Evolutionary conservation across 2,888 invertebrate genomes (phyloP).

Genomic region (Parelbella ahira): DNA sequence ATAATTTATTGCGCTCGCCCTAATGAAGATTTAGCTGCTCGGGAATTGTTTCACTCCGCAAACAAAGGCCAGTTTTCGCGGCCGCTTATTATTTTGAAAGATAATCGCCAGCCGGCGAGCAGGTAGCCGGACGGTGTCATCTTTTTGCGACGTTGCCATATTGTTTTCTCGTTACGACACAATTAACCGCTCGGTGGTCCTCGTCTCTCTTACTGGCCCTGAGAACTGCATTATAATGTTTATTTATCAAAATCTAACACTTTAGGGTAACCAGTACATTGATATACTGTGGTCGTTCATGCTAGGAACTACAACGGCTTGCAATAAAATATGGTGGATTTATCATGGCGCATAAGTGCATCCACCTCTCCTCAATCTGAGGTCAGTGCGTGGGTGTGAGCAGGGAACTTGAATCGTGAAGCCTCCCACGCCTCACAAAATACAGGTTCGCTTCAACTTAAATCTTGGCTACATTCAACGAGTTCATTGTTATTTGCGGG

Average conservation of each 20-base stretch:
- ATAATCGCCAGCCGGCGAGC: conserved; percentile 47
- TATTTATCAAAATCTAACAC: too few relatives aligned
- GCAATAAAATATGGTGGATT: conserved; percentile 20
- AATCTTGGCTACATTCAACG: conserved; percentile 40
- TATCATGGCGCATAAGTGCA: conserved; percentile 28
- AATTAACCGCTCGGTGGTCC: conserved; percentile 32
- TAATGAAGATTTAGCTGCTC: conserved; percentile 74
- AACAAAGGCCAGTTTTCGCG: conserved; percentile 55
- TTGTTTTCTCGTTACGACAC: conserved; percentile 34
- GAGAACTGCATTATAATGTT: conserved; percentile 25
- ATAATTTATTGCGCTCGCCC: conserved; percentile 55
- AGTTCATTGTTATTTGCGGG: conserved; percentile 23
- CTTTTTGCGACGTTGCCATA: conserved; percentile 42
- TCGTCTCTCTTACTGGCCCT: conserved; percentile 21
- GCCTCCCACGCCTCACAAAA: conserved; percentile 52
- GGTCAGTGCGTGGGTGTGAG: conserved; percentile 63
- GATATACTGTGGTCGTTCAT: conserved; percentile 16
- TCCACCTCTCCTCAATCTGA: conserved; percentile 47
- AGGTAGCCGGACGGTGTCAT: conserved; percentile 55
- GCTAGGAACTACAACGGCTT: conserved; percentile 2
- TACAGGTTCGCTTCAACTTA: conserved; percentile 55
- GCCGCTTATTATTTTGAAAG: conserved; percentile 59
- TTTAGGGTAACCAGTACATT: too few relatives aligned
- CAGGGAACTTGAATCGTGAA: conserved; percentile 51
- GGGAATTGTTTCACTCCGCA: conserved; percentile 33